Conservation (phyloP, 1,140 invertebrate genomes). For the Asobara japonica region DNA sequence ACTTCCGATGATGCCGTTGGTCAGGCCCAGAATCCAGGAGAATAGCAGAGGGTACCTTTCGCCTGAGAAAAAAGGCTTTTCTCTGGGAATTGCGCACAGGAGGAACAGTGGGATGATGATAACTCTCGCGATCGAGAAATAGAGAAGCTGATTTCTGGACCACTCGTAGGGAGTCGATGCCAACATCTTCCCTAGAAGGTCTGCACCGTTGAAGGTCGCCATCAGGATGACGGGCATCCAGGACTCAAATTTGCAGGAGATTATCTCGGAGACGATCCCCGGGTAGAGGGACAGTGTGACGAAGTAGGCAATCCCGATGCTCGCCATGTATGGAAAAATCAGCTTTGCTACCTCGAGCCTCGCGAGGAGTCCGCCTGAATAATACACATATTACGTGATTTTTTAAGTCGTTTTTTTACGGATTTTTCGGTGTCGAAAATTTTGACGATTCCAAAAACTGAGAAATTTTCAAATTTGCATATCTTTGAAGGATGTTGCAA, state of each 20-base stretch:
- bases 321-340: slow-evolving; percentile 90
- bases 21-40: slow-evolving; percentile 81
- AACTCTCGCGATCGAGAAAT: slow-evolving; percentile 75
- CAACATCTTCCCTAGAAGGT: slow-evolving; percentile 87
- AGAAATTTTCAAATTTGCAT: too few species aligned
- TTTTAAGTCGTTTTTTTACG: too few species aligned
- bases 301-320: slow-evolving; percentile 86
- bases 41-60: slow-evolving; percentile 77
- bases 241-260: slow-evolving; percentile 80
- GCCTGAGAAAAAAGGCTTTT: slow-evolving; percentile 75
- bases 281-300: slow-evolving; percentile 90
- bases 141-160: slow-evolving; percentile 78
- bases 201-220: slow-evolving; percentile 86
- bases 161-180: slow-evolving; percentile 83
- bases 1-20: slow-evolving; percentile 88
- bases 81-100: slow-evolving; percentile 80
- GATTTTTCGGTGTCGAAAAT: too few species aligned
- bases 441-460: too few species aligned
- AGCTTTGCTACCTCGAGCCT: slow-evolving; percentile 80
- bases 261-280: slow-evolving; percentile 88
- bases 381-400: too few species aligned
- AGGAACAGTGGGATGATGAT: slow-evolving; percentile 83
- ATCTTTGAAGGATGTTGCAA: too few species aligned
- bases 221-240: slow-evolving; percentile 94
- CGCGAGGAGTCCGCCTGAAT: slow-evolving; percentile 74